phyloP scores from a whole-genome alignment of 2,113 vertebrate genomes.

The Monopterus albus region DNA sequence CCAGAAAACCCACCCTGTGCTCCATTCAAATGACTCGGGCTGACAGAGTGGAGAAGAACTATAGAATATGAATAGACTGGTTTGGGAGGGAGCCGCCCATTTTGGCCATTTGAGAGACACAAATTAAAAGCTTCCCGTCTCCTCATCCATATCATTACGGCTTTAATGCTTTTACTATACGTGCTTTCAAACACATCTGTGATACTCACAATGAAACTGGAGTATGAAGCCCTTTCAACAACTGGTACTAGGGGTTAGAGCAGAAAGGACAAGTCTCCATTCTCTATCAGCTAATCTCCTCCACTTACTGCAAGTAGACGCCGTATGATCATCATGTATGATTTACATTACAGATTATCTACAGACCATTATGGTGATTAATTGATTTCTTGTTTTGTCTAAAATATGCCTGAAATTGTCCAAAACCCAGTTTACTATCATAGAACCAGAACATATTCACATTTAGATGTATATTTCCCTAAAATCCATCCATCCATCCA shows the following conservation, averaged over 20 bases:
- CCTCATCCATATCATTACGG: constrained; percentile 8
- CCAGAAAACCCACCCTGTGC: constrained; percentile 31
- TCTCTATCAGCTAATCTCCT: too few relatives aligned
- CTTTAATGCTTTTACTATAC: constrained; percentile 24
- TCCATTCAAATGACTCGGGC: constrained; percentile 27
- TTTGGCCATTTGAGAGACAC: constrained; percentile 30
- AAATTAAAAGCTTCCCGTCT: constrained; percentile 38
- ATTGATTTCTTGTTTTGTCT: too few relatives aligned
- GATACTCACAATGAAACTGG: neutral
- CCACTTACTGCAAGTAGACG: neutral
- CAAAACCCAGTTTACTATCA: too few relatives aligned
- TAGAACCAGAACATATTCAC: too few relatives aligned
- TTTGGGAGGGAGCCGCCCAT: constrained; percentile 7
- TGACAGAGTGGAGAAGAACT: neutral
- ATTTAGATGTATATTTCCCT: too few relatives aligned
- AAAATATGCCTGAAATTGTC: too few relatives aligned
- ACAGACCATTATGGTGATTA: too few relatives aligned
- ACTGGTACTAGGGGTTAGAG: too few relatives aligned
- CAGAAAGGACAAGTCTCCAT: neutral
- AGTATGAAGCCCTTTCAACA: neutral
- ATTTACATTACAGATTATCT: neutral
- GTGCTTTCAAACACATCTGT: neutral
- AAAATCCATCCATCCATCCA: too few relatives aligned
- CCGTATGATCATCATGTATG: neutral
- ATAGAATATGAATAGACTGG: constrained; percentile 27